A percentile compares a stretch with the other conserved stretches of the same genome.
Conservation (phyloP, 2,113 vertebrate species). For the Ramphastos sulfuratus region DNA sequence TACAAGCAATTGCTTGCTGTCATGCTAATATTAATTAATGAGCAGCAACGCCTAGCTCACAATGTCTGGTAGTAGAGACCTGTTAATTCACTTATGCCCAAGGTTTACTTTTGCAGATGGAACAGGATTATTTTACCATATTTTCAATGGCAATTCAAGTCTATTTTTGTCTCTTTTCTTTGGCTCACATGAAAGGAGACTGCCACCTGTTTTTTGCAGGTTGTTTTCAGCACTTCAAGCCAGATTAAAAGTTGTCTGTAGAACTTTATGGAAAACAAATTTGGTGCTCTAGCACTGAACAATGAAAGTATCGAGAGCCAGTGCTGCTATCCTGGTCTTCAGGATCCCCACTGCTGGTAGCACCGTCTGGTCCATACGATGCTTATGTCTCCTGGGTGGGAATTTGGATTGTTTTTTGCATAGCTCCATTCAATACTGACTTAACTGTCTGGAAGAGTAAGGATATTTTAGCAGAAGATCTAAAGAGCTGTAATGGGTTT, state of each 20-base stretch:
- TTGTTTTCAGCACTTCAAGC: conserved; percentile 63
- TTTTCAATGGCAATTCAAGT: conserved; percentile 68
- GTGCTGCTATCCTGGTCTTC: background rate
- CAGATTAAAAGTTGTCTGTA: conserved; percentile 22
- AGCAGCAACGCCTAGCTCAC: conserved; percentile 17
- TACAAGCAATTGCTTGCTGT: conserved; percentile 17
- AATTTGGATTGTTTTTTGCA: background rate
- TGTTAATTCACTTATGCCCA: conserved; percentile 71
- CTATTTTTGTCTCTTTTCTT: conserved; percentile 78
- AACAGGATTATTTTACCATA: conserved; percentile 74
- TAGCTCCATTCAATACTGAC: background rate
- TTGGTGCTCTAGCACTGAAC: conserved; percentile 18
- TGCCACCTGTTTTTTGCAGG: conserved; percentile 81
- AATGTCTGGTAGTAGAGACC: conserved; percentile 24
- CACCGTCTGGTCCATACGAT: background rate
- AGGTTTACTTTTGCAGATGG: conserved; percentile 71
- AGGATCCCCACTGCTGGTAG: background rate
- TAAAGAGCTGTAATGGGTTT: background rate
- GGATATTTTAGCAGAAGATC: background rate
- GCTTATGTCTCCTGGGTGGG: background rate
- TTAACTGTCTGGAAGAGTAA: background rate
- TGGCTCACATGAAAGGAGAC: conserved; percentile 66
- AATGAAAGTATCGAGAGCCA: background rate
- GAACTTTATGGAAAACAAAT: conserved; percentile 57
- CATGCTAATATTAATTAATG: conserved; percentile 64